Base-by-base conservation (phyloP, 2,113 vertebrate genomes). In the Miniopterus natalensis region DNA sequence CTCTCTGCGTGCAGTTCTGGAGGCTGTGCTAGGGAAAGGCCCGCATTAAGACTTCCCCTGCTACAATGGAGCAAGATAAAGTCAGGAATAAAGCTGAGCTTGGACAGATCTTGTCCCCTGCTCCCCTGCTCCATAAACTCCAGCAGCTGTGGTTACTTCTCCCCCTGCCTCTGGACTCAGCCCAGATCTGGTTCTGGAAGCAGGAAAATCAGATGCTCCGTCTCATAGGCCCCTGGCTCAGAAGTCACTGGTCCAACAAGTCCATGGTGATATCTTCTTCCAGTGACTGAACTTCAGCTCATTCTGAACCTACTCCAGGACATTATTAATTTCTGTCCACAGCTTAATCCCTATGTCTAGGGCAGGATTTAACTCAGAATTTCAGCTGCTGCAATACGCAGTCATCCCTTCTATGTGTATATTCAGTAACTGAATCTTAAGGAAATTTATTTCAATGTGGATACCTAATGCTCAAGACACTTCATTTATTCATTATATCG, bases 321-420 rank as follows among this genome's bases (percentile, higher is more conserved):
- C 2, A 8, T 94, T 70, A 42, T 61, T 94, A 61, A 68, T 51
- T 92, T 96, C 51, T 68, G 51, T 79, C 49, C 23, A 63, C 18
- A 68, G 40, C 20, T 80, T 71, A 49, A 83, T 71, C 51, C 5
- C 40, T 73, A 14, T n/a, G 29, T 68, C 55, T 40, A 68, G 8
- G 36, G 36, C 7, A 66, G 42, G 65, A 78, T 57, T 74, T 53
- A 92, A 53, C 25, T 86, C 80, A 94, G 81, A 74, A 92, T 71
- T 75, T n/a, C 59, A 84, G 23, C 20, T 57, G 87, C 45, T 10
- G 21, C 5, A 57, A 20, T 3, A 77, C 71, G 27, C 13, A 51
- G 40, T 55, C 20, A 40, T 79, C 47, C 78, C 45, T 95, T 84
- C 47, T 66, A 63, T n/a, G 31, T 88, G 6, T 57, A 25, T 2